Evolutionary conservation across 2,797 vertebrate species (phyloP).

Genomic region (Enoplosus armatus): DNA sequence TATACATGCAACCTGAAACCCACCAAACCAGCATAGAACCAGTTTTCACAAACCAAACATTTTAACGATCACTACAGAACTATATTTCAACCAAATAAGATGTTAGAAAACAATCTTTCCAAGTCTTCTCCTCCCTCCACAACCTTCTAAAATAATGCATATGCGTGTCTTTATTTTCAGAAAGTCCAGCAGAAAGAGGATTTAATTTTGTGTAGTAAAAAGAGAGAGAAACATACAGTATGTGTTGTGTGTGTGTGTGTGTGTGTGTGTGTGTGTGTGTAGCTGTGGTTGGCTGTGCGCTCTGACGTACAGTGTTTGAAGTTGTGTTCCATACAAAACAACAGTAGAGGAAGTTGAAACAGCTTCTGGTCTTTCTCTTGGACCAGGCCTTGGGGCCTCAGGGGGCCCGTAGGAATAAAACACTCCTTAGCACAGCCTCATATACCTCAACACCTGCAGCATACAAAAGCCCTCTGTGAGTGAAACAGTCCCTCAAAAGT

Average conservation of each 20-base stretch:
- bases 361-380: conserved; percentile 82
- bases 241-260: conserved; percentile 29
- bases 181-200: not conserved
- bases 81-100: not conserved
- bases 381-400: conserved; percentile 60
- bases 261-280: conserved; percentile 28
- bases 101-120: not conserved
- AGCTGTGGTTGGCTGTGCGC: conserved; percentile 4
- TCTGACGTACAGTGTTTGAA: conserved; percentile 67
- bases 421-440: conserved; percentile 59
- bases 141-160: conserved; percentile 22
- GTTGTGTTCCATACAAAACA: conserved; percentile 74
- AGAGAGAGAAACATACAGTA: conserved; percentile 10
- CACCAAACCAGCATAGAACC: not conserved
- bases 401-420: conserved; percentile 68
- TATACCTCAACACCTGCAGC: conserved; percentile 77
- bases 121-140: not conserved
- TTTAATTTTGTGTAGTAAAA: conserved; percentile 21
- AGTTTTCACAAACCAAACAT: not conserved
- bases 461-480: conserved; percentile 77
- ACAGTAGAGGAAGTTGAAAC: conserved; percentile 74
- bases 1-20: not conserved
- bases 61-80: not conserved
- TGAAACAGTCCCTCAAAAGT: conserved; percentile 49
- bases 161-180: conserved; percentile 27